Evolutionary conservation across 2,888 invertebrate species (phyloP), one percentile per base, ranked within the genome.

Genomic region (Tromatobia lineatoria): DNA sequence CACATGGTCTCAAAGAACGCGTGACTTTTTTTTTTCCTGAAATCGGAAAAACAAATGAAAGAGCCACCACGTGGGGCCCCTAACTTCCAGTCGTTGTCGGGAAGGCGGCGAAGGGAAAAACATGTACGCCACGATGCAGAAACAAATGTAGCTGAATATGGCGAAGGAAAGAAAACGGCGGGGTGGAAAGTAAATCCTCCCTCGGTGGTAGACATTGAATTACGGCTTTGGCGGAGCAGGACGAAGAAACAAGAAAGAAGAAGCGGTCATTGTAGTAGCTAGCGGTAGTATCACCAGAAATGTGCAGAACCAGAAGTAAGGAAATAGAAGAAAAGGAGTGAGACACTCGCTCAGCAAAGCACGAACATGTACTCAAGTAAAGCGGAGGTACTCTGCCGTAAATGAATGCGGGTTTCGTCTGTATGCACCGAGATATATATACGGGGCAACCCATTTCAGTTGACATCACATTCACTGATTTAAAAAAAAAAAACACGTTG

Each of bases 141-240:
- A 83, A 80, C 76, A 76, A 80, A 83, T 80, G 80, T 71, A 76
- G 76, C 66, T 61, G 67, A 61, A 57, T 61, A 73, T 73, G 8
- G 20, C 29, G 47, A 75, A 47, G 59, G 73, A 73, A 61, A 57
- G 66, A 54, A 50, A 42, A 52, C 47, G 13, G 76, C 34, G 47
- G 67, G 66, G 54, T 69, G 67, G 67, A 80, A 76, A 77, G 80
- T 83, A 83, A 83, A 83, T 83, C 83, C 80, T 83, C 80, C 69
- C 59, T 73, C 76, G 52, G 69, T 73, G 80, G 71, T 71, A 69
- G 83, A 83, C 83, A 76, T 83, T 80, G 83, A 83, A 83, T 83
- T 80, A 83, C 80, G 83, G 54, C 61, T 73, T 77, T 67, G 75
- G 7, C 13, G 34, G 11, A 71, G n/a, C n/a, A n/a, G 75, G 76